Evolutionary conservation across 2,797 vertebrate genomes (phyloP).

Genomic region (Poeciliopsis paucimaculata): DNA sequence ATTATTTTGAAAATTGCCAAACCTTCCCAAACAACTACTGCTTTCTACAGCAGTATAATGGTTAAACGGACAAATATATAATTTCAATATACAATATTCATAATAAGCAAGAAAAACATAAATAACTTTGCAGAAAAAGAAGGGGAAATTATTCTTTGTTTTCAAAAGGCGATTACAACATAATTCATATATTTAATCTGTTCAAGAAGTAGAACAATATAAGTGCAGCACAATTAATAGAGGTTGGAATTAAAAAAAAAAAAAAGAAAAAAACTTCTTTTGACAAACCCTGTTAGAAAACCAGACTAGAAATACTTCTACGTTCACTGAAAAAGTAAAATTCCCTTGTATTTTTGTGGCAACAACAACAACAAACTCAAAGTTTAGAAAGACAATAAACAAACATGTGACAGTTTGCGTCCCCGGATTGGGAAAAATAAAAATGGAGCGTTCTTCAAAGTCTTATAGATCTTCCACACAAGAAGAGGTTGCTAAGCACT

Average conservation of each 20-base stretch:
- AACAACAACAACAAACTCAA: background rate
- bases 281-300: background rate
- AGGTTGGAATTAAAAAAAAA: background rate
- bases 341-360: background rate
- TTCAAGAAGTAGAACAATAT: background rate
- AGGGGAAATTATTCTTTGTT: background rate
- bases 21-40: background rate
- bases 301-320: background rate
- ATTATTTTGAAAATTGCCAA: background rate
- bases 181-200: background rate
- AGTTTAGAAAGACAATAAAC: background rate
- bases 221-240: background rate
- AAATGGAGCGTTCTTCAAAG: background rate
- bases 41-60: background rate
- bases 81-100: background rate
- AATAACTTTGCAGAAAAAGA: background rate
- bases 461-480: background rate
- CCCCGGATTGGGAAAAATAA: background rate
- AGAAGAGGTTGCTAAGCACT: background rate
- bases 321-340: background rate
- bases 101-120: background rate
- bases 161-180: background rate
- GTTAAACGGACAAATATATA: background rate
- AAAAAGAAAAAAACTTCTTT: too few species aligned
- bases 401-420: background rate